Evolutionary conservation across 2,888 invertebrate species (phyloP).

Genomic region (Erpobdella octoculata): DNA sequence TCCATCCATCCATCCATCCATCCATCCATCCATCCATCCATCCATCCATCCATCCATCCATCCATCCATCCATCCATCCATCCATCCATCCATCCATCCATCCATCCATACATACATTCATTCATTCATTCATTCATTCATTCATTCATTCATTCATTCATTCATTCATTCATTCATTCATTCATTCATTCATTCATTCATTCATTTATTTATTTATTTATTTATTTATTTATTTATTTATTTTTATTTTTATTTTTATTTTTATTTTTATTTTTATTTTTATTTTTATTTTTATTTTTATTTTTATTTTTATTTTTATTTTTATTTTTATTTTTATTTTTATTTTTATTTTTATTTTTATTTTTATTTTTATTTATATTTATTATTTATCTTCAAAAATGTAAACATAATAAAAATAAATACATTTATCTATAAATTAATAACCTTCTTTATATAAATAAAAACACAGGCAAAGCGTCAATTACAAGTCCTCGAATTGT

Average conservation of each 20-base stretch:
- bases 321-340: neutral
- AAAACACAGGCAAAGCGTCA: neutral
- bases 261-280: constrained; percentile 13
- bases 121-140: no score
- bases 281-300: constrained; percentile 19
- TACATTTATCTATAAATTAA: neutral
- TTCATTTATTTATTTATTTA: no score
- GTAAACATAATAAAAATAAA: neutral
- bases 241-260: neutral
- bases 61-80: no score
- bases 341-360: neutral
- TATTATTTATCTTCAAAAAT: neutral
- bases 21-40: no score
- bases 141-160: no score
- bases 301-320: neutral
- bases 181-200: no score
- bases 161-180: no score
- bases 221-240: no score
- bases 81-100: no score
- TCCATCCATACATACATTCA: no score
- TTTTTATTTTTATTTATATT: constrained; percentile 11
- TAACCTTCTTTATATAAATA: neutral
- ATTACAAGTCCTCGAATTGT: neutral
- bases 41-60: no score
- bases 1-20: no score